These are phyloP conservation scores for Lagodon rhomboides DNA, from an alignment of 2,797 vertebrate species.

Conservation along the genomic window DNA sequence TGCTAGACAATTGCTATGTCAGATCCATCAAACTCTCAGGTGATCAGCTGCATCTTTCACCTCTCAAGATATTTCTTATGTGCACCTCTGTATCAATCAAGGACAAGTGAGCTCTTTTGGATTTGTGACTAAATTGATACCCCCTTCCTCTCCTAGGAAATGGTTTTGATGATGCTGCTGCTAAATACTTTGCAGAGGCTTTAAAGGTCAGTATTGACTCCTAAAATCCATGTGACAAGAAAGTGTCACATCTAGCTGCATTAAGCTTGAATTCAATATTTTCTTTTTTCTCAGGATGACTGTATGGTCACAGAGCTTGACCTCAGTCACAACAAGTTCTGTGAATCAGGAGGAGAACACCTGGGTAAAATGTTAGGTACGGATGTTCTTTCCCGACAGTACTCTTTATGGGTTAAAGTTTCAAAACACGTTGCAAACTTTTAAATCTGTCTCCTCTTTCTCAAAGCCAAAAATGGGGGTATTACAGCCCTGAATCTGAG, in stretches of 20 bases:
- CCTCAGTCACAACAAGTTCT: slow-evolving; percentile 87
- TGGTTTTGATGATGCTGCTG: slow-evolving; percentile 79
- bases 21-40: slow-evolving; percentile 81
- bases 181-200: slow-evolving; percentile 76
- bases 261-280: background rate
- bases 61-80: background rate
- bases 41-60: slow-evolving; percentile 33
- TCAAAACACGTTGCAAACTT: background rate
- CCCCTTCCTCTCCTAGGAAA: slow-evolving; percentile 72
- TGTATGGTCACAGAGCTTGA: slow-evolving; percentile 82
- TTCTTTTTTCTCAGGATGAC: slow-evolving; percentile 71
- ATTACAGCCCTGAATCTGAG: slow-evolving; percentile 84
- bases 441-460: slow-evolving; percentile 9
- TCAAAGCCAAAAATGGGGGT: slow-evolving; percentile 80
- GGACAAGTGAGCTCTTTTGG: background rate
- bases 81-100: background rate
- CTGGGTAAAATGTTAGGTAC: slow-evolving; percentile 86
- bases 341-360: slow-evolving; percentile 78
- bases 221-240: background rate
- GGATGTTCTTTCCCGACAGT: background rate
- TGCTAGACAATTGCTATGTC: slow-evolving; percentile 75
- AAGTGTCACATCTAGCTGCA: too few relatives aligned
- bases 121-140: background rate
- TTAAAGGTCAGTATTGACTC: slow-evolving; percentile 78
- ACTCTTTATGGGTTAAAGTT: background rate